Percentiles rank a stretch among this genome's conserved stretches.
Evolutionary conservation across 2,888 invertebrate species (phyloP).

Genomic region (Eledone cirrhosa): DNA sequence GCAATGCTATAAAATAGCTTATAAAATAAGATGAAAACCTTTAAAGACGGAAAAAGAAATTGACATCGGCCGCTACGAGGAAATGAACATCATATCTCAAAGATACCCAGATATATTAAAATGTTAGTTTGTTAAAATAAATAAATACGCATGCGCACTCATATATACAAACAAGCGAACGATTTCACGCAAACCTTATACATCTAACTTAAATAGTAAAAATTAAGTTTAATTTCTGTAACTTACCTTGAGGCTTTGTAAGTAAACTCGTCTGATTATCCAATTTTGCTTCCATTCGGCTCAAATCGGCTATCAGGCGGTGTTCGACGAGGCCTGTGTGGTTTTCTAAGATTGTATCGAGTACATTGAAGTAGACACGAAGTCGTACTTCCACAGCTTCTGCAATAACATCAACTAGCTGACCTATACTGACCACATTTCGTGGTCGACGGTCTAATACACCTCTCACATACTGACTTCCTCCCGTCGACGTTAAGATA

Average conservation of each 20-base stretch:
- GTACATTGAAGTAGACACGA: constrained; percentile 14
- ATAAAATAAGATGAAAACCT: too few species aligned
- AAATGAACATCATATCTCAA: too few species aligned
- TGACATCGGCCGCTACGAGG: too few species aligned
- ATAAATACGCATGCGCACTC: too few species aligned
- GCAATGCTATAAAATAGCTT: too few species aligned
- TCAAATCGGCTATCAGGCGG: neutral
- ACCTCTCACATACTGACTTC: constrained; percentile 8
- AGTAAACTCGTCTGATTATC: constrained; percentile 14
- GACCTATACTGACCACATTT: constrained; percentile 22
- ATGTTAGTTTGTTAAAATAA: too few species aligned
- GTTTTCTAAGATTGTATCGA: neutral
- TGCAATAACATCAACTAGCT: constrained; percentile 8
- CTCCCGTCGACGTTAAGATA: neutral
- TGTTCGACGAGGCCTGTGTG: constrained; percentile 10
- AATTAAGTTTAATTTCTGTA: neutral
- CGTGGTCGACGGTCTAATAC: constrained; percentile 16
- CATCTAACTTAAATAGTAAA: too few species aligned
- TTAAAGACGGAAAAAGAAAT: too few species aligned
- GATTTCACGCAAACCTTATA: too few species aligned
- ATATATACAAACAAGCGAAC: too few species aligned
- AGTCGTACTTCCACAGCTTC: constrained; percentile 22
- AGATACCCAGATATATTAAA: too few species aligned
- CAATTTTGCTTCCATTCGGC: constrained; percentile 11
- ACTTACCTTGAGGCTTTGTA: constrained; percentile 16